A percentile compares a stretch with the other conserved stretches of the same genome.
These are phyloP conservation scores for Pontoporia blainvillei DNA, from an alignment of 2,113 vertebrate genomes.

Conservation along the genomic window DNA sequence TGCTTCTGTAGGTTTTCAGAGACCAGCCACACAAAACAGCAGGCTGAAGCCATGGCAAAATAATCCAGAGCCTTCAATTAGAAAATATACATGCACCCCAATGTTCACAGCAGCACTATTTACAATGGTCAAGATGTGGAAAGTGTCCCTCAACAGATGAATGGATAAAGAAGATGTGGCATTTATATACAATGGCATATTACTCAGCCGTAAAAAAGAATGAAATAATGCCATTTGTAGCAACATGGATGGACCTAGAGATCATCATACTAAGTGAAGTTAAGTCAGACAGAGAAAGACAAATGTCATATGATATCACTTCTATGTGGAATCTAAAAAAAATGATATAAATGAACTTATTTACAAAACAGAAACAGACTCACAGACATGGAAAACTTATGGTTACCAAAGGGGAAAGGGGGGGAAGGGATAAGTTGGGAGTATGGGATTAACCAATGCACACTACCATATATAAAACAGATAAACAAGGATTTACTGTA, in stretches of 20 bases:
- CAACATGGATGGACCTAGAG: background rate
- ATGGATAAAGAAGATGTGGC: background rate
- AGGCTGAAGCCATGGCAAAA: background rate
- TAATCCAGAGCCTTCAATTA: background rate
- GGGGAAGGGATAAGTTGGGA: background rate
- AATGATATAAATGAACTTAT: background rate
- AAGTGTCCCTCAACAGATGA: background rate
- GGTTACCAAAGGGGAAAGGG: background rate
- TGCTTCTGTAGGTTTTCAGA: background rate
- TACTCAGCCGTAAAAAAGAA: background rate
- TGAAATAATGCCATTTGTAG: background rate
- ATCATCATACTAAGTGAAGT: background rate
- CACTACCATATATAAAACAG: background rate
- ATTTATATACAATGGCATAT: background rate
- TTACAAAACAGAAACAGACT: background rate
- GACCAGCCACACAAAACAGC: background rate
- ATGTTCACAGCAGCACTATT: background rate
- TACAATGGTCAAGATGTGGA: background rate
- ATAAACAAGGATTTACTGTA: background rate
- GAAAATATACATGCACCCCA: accelerated
- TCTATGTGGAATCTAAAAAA: background rate
- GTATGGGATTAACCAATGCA: background rate
- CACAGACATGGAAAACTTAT: background rate
- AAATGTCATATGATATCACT: background rate
- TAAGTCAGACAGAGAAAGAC: background rate